These are phyloP conservation scores for Gymnoscelis rufifasciata DNA, from an alignment of 2,888 invertebrate species.

Conservation along the genomic window DNA sequence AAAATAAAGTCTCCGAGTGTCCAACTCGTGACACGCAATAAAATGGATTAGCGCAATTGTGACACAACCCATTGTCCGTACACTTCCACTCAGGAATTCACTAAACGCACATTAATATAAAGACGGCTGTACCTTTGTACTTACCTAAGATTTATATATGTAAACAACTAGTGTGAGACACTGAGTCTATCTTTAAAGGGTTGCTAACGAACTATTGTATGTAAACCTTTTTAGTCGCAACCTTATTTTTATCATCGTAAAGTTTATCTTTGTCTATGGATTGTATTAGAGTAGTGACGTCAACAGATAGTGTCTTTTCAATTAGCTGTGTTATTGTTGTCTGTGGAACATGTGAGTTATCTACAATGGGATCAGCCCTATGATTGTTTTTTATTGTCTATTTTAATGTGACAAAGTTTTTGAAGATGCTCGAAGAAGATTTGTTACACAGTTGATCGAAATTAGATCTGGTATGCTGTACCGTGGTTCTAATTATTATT, in stretches of 20 bases:
- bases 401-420: neutral
- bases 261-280: too few species aligned
- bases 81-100: constrained; percentile 54
- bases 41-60: constrained; percentile 61
- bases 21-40: constrained; percentile 70
- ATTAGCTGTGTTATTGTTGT: constrained; percentile 22
- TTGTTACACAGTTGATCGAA: too few species aligned
- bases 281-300: constrained; percentile 43
- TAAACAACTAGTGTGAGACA: constrained; percentile 63
- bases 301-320: constrained; percentile 36
- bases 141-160: constrained; percentile 68
- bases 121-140: constrained; percentile 58
- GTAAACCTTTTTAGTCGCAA: too few species aligned
- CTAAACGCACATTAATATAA: constrained; percentile 77
- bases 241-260: too few species aligned
- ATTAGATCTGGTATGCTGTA: too few species aligned
- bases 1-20: too few species aligned
- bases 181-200: constrained; percentile 30
- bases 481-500: too few species aligned
- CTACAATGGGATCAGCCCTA: neutral
- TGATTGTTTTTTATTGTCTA: constrained; percentile 1
- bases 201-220: constrained; percentile 66
- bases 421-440: too few species aligned
- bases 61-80: constrained; percentile 28
- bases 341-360: neutral